These are phyloP conservation scores for Pterostichus niger DNA, from an alignment of 2,888 invertebrate species.

Conservation along the genomic window DNA sequence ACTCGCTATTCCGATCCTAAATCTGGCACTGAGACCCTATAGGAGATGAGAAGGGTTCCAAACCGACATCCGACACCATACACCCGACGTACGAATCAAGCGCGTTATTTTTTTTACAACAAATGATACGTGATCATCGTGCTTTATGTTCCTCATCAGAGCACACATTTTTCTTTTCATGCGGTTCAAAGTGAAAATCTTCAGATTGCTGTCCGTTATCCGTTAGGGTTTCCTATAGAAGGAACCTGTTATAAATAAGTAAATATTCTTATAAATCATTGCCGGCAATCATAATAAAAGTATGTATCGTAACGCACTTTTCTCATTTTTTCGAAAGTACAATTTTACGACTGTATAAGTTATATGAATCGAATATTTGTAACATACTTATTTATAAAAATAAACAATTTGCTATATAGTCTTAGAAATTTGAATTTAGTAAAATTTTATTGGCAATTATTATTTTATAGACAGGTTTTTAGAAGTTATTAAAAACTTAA, in stretches of 20 bases:
- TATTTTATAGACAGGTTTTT: too few species aligned
- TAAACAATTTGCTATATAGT: too few species aligned
- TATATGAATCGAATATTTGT: too few species aligned
- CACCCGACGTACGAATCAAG: slow-evolving; percentile 45
- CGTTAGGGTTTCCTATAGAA: slow-evolving; percentile 18
- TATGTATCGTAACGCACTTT: not conserved
- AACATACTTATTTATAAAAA: too few species aligned
- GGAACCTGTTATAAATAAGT: slow-evolving; percentile 39
- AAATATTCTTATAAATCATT: slow-evolving; percentile 36
- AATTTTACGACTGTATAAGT: too few species aligned
- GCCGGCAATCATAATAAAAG: not conserved
- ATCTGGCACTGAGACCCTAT: too few species aligned
- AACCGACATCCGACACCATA: not conserved
- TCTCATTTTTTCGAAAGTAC: not conserved
- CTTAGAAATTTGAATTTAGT: too few species aligned
- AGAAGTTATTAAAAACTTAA: too few species aligned
- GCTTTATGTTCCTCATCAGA: slow-evolving; percentile 53
- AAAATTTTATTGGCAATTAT: too few species aligned
- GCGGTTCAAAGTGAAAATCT: slow-evolving; percentile 49
- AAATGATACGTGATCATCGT: slow-evolving; percentile 52
- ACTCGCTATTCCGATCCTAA: not conserved
- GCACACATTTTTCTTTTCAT: slow-evolving; percentile 49
- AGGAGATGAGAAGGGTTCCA: slow-evolving; percentile 23
- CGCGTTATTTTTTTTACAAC: slow-evolving; percentile 55
- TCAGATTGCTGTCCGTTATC: slow-evolving; percentile 43